Base-by-base conservation (phyloP, 1,140 invertebrate species). In the Helicoverpa armigera region DNA sequence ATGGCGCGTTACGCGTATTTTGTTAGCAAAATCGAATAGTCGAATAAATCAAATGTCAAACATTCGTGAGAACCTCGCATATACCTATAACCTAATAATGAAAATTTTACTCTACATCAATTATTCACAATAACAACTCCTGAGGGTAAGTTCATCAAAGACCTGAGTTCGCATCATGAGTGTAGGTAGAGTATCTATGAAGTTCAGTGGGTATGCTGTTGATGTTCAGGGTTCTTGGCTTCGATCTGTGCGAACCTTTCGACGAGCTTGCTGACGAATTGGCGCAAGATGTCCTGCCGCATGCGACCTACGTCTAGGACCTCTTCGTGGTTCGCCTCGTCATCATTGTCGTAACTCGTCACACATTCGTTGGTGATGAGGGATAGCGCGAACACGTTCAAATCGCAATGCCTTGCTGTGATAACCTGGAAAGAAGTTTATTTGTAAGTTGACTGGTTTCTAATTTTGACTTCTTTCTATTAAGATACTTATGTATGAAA, bases 311-410 rank as follows among this genome's bases (percentile, higher is more conserved):
- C 97, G 76, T 98, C 96, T 61, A 99, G 96, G 0, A 99, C 98
- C 87, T 99, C 98, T 65, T 98, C 97, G 91, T 99, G 98, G 88
- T 97, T 98, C 0, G 98, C 97, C 85, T 97, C 96, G 0, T 95
- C 93, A 23, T 96, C 94, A 10, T 95, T 95, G 58, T 98, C 97
- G 88, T 99, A 99, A 69, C 98, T 97, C 31, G 96, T 97, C 10
- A 98, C 95, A 86, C 98, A 98, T 82, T 97, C 96, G 94, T 99
- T 99, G 18, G 99, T 99, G 83, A 99, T 98, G 48, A 99, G 94
- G 84, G 98, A 98, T 88, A 99, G 97, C 0, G 97, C 98, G 85
- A 99, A 98, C 2, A 99, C 98, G 50, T 96, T 97, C 90, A 99
- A 96, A 75, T 98, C 98, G 91, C 98, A 99, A 92, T 99, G 99